Conservation (phyloP, 2,888 invertebrate species). For the Monoplex corrugatus region DNA sequence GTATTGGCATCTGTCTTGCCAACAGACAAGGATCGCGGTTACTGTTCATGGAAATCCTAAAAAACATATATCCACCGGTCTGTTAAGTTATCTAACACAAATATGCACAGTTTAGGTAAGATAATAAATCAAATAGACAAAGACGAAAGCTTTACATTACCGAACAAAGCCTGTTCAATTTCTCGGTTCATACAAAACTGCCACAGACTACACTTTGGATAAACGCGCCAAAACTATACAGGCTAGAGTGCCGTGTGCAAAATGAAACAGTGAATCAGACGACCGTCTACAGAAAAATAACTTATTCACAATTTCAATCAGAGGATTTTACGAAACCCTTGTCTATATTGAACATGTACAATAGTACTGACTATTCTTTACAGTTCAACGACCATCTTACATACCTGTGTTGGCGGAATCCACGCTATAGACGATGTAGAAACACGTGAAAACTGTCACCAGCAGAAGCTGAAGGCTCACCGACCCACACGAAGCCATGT, state of each 20-base stretch:
- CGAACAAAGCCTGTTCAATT: no score
- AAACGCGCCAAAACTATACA: not conserved
- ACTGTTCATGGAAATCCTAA: no score
- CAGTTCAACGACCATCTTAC: not conserved
- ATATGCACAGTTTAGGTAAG: no score
- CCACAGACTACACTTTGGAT: not conserved
- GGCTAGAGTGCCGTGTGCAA: slow-evolving; percentile 36
- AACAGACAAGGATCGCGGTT: no score
- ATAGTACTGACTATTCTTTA: not conserved
- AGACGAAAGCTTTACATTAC: no score
- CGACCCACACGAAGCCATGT: slow-evolving; percentile 37
- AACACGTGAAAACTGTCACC: not conserved
- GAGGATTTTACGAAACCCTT: not conserved
- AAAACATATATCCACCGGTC: no score
- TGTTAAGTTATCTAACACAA: no score
- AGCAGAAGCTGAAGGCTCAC: not conserved
- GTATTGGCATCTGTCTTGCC: no score
- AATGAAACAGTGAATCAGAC: not conserved
- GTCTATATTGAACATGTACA: no score
- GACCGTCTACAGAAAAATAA: not conserved
- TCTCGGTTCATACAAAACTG: no score
- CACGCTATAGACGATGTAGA: not conserved
- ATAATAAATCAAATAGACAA: no score
- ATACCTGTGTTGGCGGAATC: not conserved
- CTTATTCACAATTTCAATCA: not conserved